A percentile compares a stretch with the other conserved stretches of the same genome.
Evolutionary conservation across 35 echinoderm and acorn worm genomes (phyloP).

Genomic region (Apostichopus parvimensis): DNA sequence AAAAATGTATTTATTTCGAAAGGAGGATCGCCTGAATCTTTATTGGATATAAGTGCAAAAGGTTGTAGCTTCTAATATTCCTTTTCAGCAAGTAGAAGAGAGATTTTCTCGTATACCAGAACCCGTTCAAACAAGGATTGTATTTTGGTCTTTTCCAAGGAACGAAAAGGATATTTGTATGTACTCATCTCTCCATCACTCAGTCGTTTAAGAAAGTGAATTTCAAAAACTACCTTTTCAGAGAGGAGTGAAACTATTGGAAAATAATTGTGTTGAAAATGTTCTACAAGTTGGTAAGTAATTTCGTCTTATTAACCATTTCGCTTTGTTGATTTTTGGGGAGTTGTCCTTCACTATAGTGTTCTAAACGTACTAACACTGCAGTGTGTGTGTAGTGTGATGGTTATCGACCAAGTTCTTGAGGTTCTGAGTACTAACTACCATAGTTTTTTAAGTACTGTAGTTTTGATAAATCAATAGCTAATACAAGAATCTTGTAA

Average conservation of each 20-base stretch:
- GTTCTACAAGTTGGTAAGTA: slow-evolving; percentile 99
- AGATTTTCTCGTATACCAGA: slow-evolving; percentile 99
- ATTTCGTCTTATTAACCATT: neutral
- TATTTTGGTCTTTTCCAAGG: slow-evolving; percentile 99
- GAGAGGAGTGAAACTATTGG: slow-evolving; percentile 94
- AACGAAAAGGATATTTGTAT: slow-evolving; percentile 99
- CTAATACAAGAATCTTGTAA: too few relatives aligned
- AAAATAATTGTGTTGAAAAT: slow-evolving; percentile 97
- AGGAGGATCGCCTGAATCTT: slow-evolving; percentile 77
- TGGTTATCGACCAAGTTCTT: slow-evolving; percentile 34
- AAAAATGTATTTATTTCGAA: slow-evolving; percentile 41
- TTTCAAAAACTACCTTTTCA: slow-evolving; percentile 99
- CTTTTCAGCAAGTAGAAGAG: slow-evolving; percentile 99
- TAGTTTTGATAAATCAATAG: too few relatives aligned
- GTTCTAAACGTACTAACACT: neutral
- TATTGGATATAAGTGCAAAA: slow-evolving; percentile 99
- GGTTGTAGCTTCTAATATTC: slow-evolving; percentile 99
- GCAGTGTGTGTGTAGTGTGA: neutral
- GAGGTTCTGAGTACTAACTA: too few relatives aligned
- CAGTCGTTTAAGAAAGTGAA: slow-evolving; percentile 96
- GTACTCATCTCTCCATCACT: slow-evolving; percentile 99
- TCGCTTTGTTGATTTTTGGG: slow-evolving; percentile 58
- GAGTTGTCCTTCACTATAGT: slow-evolving; percentile 32
- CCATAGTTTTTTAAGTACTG: too few relatives aligned
- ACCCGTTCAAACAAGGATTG: slow-evolving; percentile 98